Base-by-base conservation (phyloP, 2,797 vertebrate species). In the Macroramphosus scolopax region DNA sequence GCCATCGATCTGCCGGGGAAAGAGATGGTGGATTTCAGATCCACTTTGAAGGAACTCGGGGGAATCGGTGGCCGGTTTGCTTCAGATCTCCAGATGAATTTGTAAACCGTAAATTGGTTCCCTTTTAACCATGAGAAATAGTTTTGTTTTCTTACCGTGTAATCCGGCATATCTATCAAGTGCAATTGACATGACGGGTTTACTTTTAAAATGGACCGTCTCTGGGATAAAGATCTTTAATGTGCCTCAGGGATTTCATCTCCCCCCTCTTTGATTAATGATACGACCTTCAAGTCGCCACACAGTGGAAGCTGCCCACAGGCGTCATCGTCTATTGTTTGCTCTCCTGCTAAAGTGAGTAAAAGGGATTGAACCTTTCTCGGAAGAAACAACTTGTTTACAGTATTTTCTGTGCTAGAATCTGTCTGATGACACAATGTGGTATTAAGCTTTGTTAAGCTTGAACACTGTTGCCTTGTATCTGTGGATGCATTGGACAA, bases 1-100 rank as follows among this genome's bases (percentile, higher is more conserved):
- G 29, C 51, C 76, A 88, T 88, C 66, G 83, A 90, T 91, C 78
- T 81, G 65, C 67, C 32, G 28, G n/a, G 38, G 52, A 73, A 68
- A 64, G 62, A 78, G 62, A 76, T 5, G 45, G 53, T 49, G 52
- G 63, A 80, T 79, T 68, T 74, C 61, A 76, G 63, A 69, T 72
- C 46, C 34, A 46, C 66, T 65, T 67, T 71, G 63, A 72, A 64
- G 44, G 40, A 67, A 49, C 53, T 64, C 44, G 35, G 62, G 57
- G 59, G 63, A 75, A 56, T 69, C 36, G 35, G 46, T 26, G 43
- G 53, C 70, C 50, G 33, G 55, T 67, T 72, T 60, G 59, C 50
- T 46, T 72, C 48, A 68, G 54, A 72, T 59, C 57, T 51, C 24
- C 2, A 59, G 47, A 76, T 65, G 18, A 60, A 68, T 71, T 57